Evolutionary conservation across 2,797 vertebrate species (phyloP).

Genomic region (Melanotaenia nigrans): DNA sequence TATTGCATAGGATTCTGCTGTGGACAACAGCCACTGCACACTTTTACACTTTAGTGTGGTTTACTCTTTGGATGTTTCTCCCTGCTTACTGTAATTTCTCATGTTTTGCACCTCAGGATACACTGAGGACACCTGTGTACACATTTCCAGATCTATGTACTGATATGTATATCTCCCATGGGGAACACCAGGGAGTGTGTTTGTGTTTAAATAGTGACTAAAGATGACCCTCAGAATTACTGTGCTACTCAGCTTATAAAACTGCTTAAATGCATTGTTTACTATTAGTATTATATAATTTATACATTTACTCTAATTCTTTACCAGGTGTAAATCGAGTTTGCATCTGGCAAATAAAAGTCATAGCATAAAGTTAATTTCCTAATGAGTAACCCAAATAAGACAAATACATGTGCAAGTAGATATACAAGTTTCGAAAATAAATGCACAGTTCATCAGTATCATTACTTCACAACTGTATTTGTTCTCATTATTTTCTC

Average conservation of each 20-base stretch:
- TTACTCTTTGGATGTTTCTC: not conserved
- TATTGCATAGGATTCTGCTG: constrained; percentile 85
- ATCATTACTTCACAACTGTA: not conserved
- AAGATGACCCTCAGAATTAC: not conserved
- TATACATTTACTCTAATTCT: no score
- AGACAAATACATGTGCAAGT: not conserved
- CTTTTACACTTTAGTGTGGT: not conserved
- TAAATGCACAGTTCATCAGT: not conserved
- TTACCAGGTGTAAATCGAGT: no score
- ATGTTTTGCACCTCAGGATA: constrained; percentile 81
- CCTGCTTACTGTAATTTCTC: constrained; percentile 27
- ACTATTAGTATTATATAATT: not conserved
- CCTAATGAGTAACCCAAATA: not conserved
- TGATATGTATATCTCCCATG: constrained; percentile 88
- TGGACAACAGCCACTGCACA: not conserved
- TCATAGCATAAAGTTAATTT: no score
- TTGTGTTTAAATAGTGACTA: constrained; percentile 85
- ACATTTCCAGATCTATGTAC: no score
- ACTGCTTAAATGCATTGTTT: not conserved
- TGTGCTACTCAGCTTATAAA: not conserved
- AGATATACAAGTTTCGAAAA: not conserved
- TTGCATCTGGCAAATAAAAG: no score
- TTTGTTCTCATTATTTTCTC: constrained; percentile 16
- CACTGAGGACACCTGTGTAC: constrained; percentile 88
- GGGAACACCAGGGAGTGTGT: constrained; percentile 92